Conservation (phyloP, 2,797 vertebrate genomes). For the Enteromius thamalakanensis region DNA sequence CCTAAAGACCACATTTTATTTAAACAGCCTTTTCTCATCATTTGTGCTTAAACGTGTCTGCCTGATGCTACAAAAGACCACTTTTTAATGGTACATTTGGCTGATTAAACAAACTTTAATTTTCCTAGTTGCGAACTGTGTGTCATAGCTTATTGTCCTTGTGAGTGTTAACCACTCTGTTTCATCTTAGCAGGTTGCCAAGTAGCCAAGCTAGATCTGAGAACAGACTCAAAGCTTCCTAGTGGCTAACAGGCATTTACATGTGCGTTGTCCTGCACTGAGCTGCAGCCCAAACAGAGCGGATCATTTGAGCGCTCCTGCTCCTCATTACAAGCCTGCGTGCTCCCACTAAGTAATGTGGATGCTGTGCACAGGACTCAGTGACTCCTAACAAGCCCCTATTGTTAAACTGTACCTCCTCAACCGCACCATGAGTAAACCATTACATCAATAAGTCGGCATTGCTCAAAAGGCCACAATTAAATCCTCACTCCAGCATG, state of each 20-base stretch:
- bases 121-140: not conserved
- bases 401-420: slow-evolving; percentile 59
- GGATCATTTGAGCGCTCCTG: slow-evolving; percentile 40
- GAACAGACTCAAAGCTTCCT: slow-evolving; percentile 14
- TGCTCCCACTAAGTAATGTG: slow-evolving; percentile 37
- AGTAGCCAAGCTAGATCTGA: slow-evolving; percentile 24
- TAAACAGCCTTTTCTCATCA: not conserved
- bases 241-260: slow-evolving; percentile 32
- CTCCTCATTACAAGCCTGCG: slow-evolving; percentile 44
- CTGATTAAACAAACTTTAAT: slow-evolving; percentile 12
- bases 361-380: slow-evolving; percentile 41
- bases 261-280: slow-evolving; percentile 4
- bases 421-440: slow-evolving; percentile 55
- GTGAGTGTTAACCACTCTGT: not conserved
- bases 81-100: slow-evolving; percentile 3
- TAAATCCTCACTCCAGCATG: slow-evolving; percentile 51
- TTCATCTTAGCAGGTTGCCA: slow-evolving; percentile 27
- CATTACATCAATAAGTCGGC: slow-evolving; percentile 62
- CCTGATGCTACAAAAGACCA: not conserved
- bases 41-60: not conserved
- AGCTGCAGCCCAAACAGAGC: slow-evolving; percentile 28
- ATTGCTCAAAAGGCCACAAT: slow-evolving; percentile 56
- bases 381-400: slow-evolving; percentile 62
- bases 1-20: not conserved
- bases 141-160: slow-evolving; percentile 19